phyloP scores from a whole-genome alignment of 2,888 invertebrate genomes.

The Drosophila anceps region DNA sequence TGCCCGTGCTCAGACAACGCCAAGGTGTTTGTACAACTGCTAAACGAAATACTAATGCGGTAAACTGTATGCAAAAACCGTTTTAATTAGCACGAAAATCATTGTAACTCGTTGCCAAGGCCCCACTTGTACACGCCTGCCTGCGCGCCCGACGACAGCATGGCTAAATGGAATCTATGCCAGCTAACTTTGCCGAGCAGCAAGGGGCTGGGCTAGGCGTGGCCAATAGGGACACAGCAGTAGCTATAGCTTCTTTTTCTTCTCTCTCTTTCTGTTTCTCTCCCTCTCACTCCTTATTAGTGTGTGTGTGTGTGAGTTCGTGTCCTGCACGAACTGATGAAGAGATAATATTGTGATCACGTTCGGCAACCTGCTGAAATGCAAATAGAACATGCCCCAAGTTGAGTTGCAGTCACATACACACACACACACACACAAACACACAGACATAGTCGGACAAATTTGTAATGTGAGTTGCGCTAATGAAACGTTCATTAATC shows the following conservation, averaged over 20 bases:
- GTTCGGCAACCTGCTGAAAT: conserved; percentile 78
- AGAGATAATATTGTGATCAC: conserved; percentile 83
- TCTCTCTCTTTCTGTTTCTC: neutral
- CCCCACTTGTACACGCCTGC: too few species aligned
- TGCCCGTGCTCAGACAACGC: conserved; percentile 43
- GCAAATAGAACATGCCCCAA: conserved; percentile 58
- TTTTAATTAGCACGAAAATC: conserved; percentile 82
- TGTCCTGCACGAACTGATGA: conserved; percentile 71
- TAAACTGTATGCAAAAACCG: conserved; percentile 82
- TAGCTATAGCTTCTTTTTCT: neutral
- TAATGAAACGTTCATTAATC: conserved; percentile 82
- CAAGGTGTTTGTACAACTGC: conserved; percentile 76
- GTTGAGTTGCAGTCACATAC: conserved; percentile 26
- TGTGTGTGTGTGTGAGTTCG: conserved; percentile 38
- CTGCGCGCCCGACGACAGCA: neutral
- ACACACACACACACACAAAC: conserved; percentile 31
- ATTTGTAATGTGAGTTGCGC: conserved; percentile 63
- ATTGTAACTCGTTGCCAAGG: conserved; percentile 78
- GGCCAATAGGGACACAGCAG: conserved; percentile 3
- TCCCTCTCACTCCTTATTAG: conserved; percentile 10
- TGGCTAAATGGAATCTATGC: conserved; percentile 19
- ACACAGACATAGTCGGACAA: conserved; percentile 6
- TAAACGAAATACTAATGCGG: conserved; percentile 81
- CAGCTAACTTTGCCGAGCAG: conserved; percentile 8
- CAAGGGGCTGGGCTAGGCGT: neutral